These are phyloP conservation scores for Nebria brevicollis DNA, from an alignment of 2,888 invertebrate species.

Conservation along the genomic window DNA sequence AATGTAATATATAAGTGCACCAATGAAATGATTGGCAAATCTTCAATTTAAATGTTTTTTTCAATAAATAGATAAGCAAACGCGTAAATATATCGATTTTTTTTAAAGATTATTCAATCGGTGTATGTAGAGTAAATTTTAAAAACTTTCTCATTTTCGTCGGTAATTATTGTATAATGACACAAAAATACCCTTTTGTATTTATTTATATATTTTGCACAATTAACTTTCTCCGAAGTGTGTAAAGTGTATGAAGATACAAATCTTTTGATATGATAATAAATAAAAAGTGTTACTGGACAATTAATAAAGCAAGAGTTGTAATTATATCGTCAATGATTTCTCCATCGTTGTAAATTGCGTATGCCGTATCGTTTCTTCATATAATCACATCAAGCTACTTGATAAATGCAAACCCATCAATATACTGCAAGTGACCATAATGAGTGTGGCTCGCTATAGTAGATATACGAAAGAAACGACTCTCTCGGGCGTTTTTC, in stretches of 20 bases:
- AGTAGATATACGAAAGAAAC: not conserved
- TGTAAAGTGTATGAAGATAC: not conserved
- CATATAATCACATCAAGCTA: slow-evolving; percentile 6
- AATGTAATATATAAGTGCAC: no score
- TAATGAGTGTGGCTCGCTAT: slow-evolving; percentile 7
- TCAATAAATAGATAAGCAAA: no score
- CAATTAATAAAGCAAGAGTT: slow-evolving; percentile 3
- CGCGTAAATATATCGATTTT: no score
- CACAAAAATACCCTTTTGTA: not conserved
- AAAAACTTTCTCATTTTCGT: no score
- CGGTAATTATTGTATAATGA: not conserved
- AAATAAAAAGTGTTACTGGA: not conserved
- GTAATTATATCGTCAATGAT: slow-evolving; percentile 19
- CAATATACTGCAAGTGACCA: slow-evolving; percentile 13
- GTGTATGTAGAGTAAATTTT: no score
- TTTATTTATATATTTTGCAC: not conserved
- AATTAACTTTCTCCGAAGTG: not conserved
- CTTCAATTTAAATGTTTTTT: no score
- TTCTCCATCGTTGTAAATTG: not conserved
- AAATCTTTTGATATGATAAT: not conserved
- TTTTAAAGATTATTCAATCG: no score
- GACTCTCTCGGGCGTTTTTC: not conserved
- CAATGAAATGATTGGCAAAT: no score
- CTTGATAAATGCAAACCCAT: slow-evolving; percentile 3
- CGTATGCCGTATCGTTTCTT: not conserved